phyloP scores from a whole-genome alignment of 1,140 invertebrate species.

The Pseudomyrmex pallidus region DNA sequence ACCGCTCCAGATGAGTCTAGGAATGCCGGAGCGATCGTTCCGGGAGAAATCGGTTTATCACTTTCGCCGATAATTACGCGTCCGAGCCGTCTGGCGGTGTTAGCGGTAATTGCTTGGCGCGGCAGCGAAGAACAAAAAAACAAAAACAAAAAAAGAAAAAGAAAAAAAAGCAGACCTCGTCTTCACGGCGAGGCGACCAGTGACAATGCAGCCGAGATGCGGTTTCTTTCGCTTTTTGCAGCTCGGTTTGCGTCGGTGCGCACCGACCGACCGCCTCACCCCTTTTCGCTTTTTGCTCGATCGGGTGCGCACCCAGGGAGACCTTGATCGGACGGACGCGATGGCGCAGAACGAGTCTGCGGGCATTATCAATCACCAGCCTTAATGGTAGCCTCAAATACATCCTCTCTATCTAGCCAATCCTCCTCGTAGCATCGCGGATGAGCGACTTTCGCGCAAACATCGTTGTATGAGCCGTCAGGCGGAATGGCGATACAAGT shows the following conservation, averaged over 20 bases:
- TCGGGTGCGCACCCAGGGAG: slow-evolving; percentile 70
- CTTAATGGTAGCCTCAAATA: slow-evolving; percentile 82
- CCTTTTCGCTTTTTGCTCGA: slow-evolving; percentile 75
- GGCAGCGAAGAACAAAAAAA: not conserved
- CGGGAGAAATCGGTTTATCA: slow-evolving; percentile 68
- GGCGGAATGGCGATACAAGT: slow-evolving; percentile 14
- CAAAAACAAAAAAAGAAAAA: too few species aligned
- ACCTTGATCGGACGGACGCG: slow-evolving; percentile 77
- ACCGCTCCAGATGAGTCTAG: slow-evolving; percentile 28
- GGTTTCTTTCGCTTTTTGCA: slow-evolving; percentile 71
- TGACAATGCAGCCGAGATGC: slow-evolving; percentile 74
- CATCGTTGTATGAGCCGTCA: slow-evolving; percentile 37
- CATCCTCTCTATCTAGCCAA: slow-evolving; percentile 80
- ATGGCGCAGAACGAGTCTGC: slow-evolving; percentile 80
- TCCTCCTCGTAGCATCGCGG: slow-evolving; percentile 63
- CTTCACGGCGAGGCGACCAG: slow-evolving; percentile 56
- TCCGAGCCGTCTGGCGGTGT: slow-evolving; percentile 76
- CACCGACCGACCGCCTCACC: slow-evolving; percentile 52
- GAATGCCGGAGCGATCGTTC: slow-evolving; percentile 20
- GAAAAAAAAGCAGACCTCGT: slow-evolving; percentile 8
- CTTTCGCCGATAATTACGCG: slow-evolving; percentile 78
- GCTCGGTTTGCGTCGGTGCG: slow-evolving; percentile 66
- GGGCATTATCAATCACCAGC: slow-evolving; percentile 81
- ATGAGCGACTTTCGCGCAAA: slow-evolving; percentile 58
- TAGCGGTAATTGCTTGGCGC: slow-evolving; percentile 76